Percentiles rank a stretch among this genome's conserved stretches.
Evolutionary conservation across 2,113 vertebrate species (phyloP).

Genomic region (Grammomys surdaster): DNA sequence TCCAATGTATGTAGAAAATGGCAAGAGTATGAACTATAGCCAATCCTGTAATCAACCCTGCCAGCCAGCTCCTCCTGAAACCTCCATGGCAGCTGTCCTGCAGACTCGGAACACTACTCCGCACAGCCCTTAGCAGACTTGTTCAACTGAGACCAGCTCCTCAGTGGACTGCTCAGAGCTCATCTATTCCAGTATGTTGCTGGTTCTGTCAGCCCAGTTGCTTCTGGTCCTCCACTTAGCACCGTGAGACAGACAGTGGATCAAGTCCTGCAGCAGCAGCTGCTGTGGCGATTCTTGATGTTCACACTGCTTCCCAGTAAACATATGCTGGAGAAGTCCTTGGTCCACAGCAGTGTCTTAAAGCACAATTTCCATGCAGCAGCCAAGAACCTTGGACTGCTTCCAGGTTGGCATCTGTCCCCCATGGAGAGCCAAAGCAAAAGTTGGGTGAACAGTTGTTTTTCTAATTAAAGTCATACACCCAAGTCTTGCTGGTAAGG

Average conservation of each 20-base stretch:
- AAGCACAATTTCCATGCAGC: constrained; percentile 95
- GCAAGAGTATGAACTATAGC: constrained; percentile 96
- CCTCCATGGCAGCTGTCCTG: constrained; percentile 98
- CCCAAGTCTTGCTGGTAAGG: constrained; percentile 97
- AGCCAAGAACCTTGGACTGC: constrained; percentile 98
- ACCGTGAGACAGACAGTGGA: constrained; percentile 95
- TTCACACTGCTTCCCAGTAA: constrained; percentile 95
- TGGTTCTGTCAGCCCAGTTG: constrained; percentile 95
- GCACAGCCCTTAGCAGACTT: constrained; percentile 95
- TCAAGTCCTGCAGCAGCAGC: constrained; percentile 93
- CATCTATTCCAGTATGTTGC: constrained; percentile 99
- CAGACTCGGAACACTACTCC: constrained; percentile 98
- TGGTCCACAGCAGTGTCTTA: constrained; percentile 96
- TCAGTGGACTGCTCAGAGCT: constrained; percentile 96
- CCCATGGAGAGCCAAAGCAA: constrained; percentile 98
- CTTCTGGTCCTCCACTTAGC: constrained; percentile 95
- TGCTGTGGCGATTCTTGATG: constrained; percentile 91
- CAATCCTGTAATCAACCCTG: constrained; percentile 98
- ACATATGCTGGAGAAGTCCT: constrained; percentile 96
- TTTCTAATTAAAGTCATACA: constrained; percentile 98
- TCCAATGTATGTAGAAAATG: constrained; percentile 99
- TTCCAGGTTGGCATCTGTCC: constrained; percentile 98
- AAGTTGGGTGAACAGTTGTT: constrained; percentile 99
- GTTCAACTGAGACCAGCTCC: constrained; percentile 95
- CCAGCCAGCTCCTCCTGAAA: constrained; percentile 97